Evolutionary conservation across 2,797 vertebrate genomes (phyloP).

Genomic region (Caiman crocodilus): DNA sequence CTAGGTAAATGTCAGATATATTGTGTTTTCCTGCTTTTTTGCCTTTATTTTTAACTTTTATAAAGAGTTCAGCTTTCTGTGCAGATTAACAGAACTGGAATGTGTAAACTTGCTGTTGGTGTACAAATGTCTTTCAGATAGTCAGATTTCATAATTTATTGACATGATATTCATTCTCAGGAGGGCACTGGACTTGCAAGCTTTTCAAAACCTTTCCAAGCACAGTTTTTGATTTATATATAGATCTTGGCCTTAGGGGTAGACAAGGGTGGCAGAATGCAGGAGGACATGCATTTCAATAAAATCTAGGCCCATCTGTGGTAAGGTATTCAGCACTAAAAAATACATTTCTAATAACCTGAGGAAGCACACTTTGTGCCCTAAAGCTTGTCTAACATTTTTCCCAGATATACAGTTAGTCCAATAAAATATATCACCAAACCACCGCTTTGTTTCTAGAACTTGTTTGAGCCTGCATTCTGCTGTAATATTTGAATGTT

Average conservation of each 20-base stretch:
- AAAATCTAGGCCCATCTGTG: neutral
- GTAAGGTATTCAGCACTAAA: neutral
- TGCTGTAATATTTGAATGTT: neutral
- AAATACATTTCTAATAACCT: too few species aligned
- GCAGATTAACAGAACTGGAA: neutral
- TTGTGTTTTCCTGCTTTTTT: neutral
- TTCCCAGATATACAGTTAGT: too few species aligned
- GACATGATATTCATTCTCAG: neutral
- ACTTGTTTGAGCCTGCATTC: neutral
- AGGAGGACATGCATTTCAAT: too few species aligned
- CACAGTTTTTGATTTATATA: neutral
- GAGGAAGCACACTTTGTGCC: too few species aligned
- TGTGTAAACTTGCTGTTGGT: neutral
- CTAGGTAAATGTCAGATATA: neutral
- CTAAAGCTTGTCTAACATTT: too few species aligned
- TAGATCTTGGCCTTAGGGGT: too few species aligned
- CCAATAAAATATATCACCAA: too few species aligned
- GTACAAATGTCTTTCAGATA: neutral
- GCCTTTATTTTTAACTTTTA: neutral
- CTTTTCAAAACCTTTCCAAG: neutral
- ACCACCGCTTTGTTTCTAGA: too few species aligned
- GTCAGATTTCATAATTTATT: neutral
- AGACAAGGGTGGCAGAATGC: too few species aligned
- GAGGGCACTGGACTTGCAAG: neutral
- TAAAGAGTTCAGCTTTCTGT: neutral